Evolutionary conservation across 2,797 vertebrate genomes (phyloP).

Genomic region (Sebastes reedi): DNA sequence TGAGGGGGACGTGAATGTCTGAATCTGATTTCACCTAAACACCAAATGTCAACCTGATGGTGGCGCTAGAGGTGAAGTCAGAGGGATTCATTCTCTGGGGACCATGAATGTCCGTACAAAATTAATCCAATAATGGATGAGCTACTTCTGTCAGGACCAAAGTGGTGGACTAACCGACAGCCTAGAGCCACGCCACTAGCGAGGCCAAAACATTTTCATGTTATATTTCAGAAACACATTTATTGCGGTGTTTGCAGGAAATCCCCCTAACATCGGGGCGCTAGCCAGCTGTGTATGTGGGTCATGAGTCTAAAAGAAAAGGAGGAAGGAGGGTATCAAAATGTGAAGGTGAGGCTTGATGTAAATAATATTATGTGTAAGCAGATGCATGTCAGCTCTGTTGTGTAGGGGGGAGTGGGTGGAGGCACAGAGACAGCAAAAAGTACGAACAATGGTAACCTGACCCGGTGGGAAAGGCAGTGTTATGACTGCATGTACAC

Average conservation of each 20-base stretch:
- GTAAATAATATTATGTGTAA: conserved; percentile 30
- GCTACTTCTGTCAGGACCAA: too few species aligned
- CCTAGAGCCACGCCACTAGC: not conserved
- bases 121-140: too few species aligned
- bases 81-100: too few species aligned
- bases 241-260: not conserved
- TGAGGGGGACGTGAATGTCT: too few species aligned
- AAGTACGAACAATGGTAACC: conserved; percentile 41
- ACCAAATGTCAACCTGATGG: too few species aligned
- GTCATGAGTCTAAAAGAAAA: not conserved
- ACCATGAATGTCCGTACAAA: too few species aligned
- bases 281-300: conserved; percentile 20
- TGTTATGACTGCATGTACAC: conserved; percentile 35
- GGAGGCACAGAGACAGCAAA: not conserved
- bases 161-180: not conserved
- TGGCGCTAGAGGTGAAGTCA: too few species aligned
- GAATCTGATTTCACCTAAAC: too few species aligned
- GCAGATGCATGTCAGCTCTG: conserved; percentile 24
- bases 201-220: not conserved
- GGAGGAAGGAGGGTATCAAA: not conserved
- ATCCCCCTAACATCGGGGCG: not conserved
- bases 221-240: not conserved
- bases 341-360: conserved; percentile 14
- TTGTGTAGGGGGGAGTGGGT: not conserved
- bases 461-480: conserved; percentile 30